Evolutionary conservation across 2,113 vertebrate genomes (phyloP), one percentile per base, ranked within the genome.

Genomic region (Andinoacara biseriatus): DNA sequence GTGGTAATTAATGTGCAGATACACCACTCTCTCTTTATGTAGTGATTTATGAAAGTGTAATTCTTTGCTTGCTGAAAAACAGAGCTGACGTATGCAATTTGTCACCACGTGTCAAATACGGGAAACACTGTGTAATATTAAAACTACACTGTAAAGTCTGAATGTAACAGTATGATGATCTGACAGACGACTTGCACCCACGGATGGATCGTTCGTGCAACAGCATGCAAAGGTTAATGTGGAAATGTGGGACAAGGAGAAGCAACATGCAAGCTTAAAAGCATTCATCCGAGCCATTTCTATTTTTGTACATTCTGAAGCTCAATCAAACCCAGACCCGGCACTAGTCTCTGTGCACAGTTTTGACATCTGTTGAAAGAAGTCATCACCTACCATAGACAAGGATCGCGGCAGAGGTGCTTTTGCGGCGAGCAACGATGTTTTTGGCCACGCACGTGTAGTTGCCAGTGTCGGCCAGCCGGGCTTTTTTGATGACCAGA

Each of bases 371-470:
- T 43, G 65, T 29, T 60, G 76, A 52, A 94, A 94, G 90, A 82
- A 77, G 87, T 93, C 4, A 59, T 85, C 83, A 93, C 93, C 43
- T 96, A 99, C 98, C 98, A 0, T 98, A 99, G 90, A 99, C 97
- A 0, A 96, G 96, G 93, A 99, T 95, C 0, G 97, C 96, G 0
- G 98, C 98, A 0, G 97, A 97, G 72, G 94, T 83, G 33, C 98
- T 99, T 90, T 97, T 97, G 81, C 98, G 97, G 4, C 98, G 96
- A 2, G 98, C 98, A 7, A 99, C 98, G 0, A 99, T 98, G 95
- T 99, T 99, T 95, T 99, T 99, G 90, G 98, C 98, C 93, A 99
- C 97, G 0, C 98, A 99, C 58, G 98, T 99, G 94, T 99, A 99
- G 96, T 99, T 99, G 93, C 97, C 98, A 0, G 98, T 99, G 95